Conservation (phyloP, 37 sponge, comb jelly and placozoan species). For the Ephydatia muelleri region DNA sequence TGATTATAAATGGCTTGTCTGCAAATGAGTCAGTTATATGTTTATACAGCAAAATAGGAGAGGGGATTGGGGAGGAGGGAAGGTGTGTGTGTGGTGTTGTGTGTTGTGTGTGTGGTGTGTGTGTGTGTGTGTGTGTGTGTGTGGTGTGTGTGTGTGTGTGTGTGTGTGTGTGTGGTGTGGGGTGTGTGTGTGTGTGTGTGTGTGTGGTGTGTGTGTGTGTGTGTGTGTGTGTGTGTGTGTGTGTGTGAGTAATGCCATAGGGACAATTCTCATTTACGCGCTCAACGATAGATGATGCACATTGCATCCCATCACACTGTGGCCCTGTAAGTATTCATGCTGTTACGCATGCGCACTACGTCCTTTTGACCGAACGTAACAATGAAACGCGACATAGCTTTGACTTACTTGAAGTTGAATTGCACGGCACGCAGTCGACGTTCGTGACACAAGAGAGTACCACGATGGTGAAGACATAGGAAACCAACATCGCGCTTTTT, state of each 20-base stretch:
- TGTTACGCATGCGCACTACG: too few species aligned
- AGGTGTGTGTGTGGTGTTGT: slow-evolving; percentile 4
- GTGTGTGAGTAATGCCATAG: not conserved
- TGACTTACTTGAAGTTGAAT: too few species aligned
- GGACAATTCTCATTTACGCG: not conserved
- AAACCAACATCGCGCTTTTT: not conserved
- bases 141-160: slow-evolving; percentile 40
- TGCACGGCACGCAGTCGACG: not conserved
- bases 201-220: not conserved
- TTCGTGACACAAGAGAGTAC: not conserved
- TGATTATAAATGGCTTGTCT: not conserved
- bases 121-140: slow-evolving; percentile 16
- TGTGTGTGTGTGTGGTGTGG: slow-evolving; percentile 26
- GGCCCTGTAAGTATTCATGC: too few species aligned
- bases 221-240: not conserved
- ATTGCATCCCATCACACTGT: too few species aligned
- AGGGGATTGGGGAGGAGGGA: not conserved
- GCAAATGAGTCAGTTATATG: not conserved
- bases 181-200: not conserved
- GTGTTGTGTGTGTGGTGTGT: too few species aligned
- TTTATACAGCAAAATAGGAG: too few species aligned
- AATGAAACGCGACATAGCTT: too few species aligned
- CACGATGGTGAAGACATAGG: not conserved
- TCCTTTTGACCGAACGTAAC: too few species aligned
- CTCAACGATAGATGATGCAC: too few species aligned